phyloP scores from a whole-genome alignment of 2,888 invertebrate species.

The Pheosia gnoma region DNA sequence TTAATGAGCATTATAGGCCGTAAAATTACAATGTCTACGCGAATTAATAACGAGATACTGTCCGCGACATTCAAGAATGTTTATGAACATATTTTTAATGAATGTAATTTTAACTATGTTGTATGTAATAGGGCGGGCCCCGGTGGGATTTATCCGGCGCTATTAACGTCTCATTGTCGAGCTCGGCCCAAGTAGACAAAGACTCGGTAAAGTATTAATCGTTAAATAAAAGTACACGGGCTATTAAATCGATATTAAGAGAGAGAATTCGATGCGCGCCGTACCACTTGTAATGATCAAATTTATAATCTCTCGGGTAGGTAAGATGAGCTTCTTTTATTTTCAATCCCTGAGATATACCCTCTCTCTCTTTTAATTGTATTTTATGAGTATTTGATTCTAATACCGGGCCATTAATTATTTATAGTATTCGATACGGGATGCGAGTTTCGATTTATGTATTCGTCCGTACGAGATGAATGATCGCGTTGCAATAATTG shows the following conservation, averaged over 20 bases:
- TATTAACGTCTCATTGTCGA: conserved; percentile 50
- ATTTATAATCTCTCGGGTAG: conserved; percentile 82
- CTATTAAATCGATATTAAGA: conserved; percentile 78
- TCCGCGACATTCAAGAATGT: conserved; percentile 30
- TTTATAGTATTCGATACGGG: conserved; percentile 82
- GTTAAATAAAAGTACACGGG: conserved; percentile 58
- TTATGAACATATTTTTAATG: conserved; percentile 41
- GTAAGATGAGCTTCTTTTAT: conserved; percentile 77
- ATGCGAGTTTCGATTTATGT: conserved; percentile 77
- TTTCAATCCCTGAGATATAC: conserved; percentile 74
- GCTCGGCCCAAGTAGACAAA: conserved; percentile 56
- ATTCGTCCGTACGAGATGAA: conserved; percentile 66
- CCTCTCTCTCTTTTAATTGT: conserved; percentile 82
- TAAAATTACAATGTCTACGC: conserved; percentile 63
- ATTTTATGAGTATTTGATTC: conserved; percentile 85
- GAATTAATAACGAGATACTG: conserved; percentile 55
- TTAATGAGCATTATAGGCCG: conserved; percentile 51
- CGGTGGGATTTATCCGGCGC: conserved; percentile 42
- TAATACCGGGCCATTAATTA: conserved; percentile 82
- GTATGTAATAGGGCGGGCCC: conserved; percentile 23
- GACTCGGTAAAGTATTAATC: conserved; percentile 67
- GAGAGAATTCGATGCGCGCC: conserved; percentile 74
- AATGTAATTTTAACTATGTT: conserved; percentile 35
- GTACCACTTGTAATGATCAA: conserved; percentile 80
- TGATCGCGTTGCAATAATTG: conserved; percentile 61